Evolutionary conservation across 2,888 invertebrate species (phyloP), one percentile per base, ranked within the genome.

Genomic region (Eupithecia dodoneata): DNA sequence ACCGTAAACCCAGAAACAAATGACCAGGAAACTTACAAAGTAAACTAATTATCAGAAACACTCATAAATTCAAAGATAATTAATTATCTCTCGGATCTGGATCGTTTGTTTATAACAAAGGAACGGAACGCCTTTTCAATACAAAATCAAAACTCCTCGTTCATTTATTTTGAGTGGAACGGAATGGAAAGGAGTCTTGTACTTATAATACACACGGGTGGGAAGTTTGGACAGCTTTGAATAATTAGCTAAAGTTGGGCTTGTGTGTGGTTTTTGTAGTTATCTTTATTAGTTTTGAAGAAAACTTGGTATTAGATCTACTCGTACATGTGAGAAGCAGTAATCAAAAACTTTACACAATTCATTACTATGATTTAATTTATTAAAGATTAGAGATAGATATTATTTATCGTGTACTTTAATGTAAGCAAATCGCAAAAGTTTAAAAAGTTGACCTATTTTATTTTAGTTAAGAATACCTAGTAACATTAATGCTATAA

Each of bases 61-160:
- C 71, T 70, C 69, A 55, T 18, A 59, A 75, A 73, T 71, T 71
- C 59, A 70, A 75, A 73, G 47, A 63, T 75, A 74, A 79, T 79
- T 77, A 75, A 79, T 79, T 72, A 79, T 71, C 73, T 55, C n/a
- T 67, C 65, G 71, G 71, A 79, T 74, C 72, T 47, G 30, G 70
- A 71, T 67, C 76, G 72, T 76, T 82, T 82, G 80, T 81, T 81
- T 80, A 79, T 73, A 73, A 83, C 83, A 82, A 83, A 81, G 81
- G 80, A 75, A 80, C 78, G 81, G 80, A 81, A 85, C 85, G 85
- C 84, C 87, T 86, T 87, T 89, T 90, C 89, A 90, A 88, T 89
- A 88, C 85, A 86, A 88, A 88, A 88, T 87, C 87, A 85, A 87
- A 90, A 87, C 84, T 85, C 86, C 66, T 30, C 74, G 63, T 70